Percentiles rank a stretch among this genome's conserved stretches.
Evolutionary conservation across 35 echinoderm and acorn worm species (phyloP).

Genomic region (Stichopus chloronotus): DNA sequence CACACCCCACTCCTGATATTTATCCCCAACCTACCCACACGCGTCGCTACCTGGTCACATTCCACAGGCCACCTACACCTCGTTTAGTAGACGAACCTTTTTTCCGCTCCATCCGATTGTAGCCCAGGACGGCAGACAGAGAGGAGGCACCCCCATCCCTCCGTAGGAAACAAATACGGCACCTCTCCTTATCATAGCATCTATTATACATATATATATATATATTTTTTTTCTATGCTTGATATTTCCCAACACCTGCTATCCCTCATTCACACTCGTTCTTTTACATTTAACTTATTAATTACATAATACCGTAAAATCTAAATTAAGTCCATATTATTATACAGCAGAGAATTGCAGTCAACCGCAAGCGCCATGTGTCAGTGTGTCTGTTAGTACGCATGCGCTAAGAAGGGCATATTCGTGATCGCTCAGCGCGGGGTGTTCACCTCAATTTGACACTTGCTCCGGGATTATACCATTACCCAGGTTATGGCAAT

Average conservation of each 20-base stretch:
- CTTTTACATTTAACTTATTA: too few species aligned
- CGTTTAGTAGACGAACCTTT: background rate
- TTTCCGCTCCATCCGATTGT: background rate
- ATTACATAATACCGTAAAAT: too few species aligned
- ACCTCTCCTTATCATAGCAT: background rate
- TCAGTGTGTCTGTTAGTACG: too few species aligned
- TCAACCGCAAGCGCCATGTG: too few species aligned
- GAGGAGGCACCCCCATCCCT: background rate
- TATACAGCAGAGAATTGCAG: too few species aligned
- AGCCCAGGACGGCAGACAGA: background rate
- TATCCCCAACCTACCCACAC: background rate
- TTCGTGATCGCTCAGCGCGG: too few species aligned
- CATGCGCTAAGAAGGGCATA: too few species aligned
- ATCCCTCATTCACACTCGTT: background rate
- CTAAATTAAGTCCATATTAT: too few species aligned
- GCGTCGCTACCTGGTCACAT: background rate
- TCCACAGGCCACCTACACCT: background rate
- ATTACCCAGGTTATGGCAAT: too few species aligned
- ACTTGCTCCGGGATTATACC: too few species aligned
- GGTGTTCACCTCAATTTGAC: too few species aligned
- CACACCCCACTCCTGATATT: background rate
- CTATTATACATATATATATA: background rate
- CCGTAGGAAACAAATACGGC: background rate
- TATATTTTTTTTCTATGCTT: background rate
- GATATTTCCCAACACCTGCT: background rate